phyloP scores from a whole-genome alignment of 2,113 vertebrate species.

The Arothron firmamentum region DNA sequence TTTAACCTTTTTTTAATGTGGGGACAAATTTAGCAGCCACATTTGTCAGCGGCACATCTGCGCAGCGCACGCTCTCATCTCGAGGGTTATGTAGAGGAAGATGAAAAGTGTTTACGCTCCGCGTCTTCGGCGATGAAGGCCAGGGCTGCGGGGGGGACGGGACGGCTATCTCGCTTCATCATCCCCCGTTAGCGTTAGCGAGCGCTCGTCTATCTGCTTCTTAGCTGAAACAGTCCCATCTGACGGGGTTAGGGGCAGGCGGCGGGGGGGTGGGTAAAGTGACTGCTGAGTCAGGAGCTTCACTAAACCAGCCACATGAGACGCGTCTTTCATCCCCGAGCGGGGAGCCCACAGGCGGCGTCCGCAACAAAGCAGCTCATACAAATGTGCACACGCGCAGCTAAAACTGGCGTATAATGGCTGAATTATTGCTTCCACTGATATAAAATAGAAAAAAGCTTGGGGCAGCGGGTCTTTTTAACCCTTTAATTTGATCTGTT shows the following conservation, averaged over 20 bases:
- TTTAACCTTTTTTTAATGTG: no score
- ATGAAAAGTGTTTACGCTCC: not conserved
- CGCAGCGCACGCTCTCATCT: not conserved
- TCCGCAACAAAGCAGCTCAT: constrained; percentile 56
- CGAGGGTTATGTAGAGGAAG: not conserved
- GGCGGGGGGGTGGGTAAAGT: constrained; percentile 43
- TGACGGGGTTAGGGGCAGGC: constrained; percentile 10
- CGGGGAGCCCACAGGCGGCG: constrained; percentile 50
- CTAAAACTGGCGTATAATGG: not conserved
- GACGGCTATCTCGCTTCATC: not conserved
- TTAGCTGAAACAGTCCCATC: no score
- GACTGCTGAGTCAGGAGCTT: constrained; percentile 59
- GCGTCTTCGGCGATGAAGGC: not conserved
- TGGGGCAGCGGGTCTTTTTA: no score
- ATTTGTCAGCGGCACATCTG: not conserved
- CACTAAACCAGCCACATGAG: constrained; percentile 59
- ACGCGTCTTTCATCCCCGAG: constrained; percentile 62
- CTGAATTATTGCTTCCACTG: not conserved
- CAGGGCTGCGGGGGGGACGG: not conserved
- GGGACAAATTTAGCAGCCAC: not conserved
- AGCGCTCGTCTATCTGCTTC: no score
- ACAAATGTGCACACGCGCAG: constrained; percentile 32
- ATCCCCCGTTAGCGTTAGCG: not conserved
- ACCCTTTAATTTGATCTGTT: no score
- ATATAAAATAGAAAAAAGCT: no score